Base-by-base conservation (phyloP, 2,888 invertebrate genomes). In the Thera britannica region DNA sequence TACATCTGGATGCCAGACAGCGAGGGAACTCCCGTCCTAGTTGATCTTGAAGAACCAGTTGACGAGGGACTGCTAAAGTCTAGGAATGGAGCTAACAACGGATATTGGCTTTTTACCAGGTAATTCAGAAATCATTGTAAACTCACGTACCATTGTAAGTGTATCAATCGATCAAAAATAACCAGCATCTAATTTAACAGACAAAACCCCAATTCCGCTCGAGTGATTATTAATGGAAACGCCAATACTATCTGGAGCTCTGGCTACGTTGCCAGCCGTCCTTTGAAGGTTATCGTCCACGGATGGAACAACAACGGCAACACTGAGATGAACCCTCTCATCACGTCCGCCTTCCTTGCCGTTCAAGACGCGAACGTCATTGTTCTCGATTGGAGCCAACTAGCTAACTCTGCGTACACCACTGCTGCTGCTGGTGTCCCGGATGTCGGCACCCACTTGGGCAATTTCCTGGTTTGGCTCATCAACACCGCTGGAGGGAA, bases 1-100 rank as follows among this genome's bases (percentile, higher is more conserved):
- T 93, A 90, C 75, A 83, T 93, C 62, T 93, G 92, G 91, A 90
- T 93, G 85, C 87, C 90, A 2, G 88, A 93, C 76, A 85, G 87
- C n/a, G 80, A 89, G 0, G 90, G 88, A 1, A 76, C 75, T 0
- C 87, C 89, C 0, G 78, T 82, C 0, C 79, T 93, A 1, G 90
- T 91, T 4, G 92, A 93, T 72, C 77, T 93, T 1, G 72, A 83
- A 0, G 83, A 79, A 9, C 84, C 83, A 0, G 82, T 82, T 1
- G 79, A 86, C 34, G 71, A 82, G 8, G 58, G 46, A 0, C 2
- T 79, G 0, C 41, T 82, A 1, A 64, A 58, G 1, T 35, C 76
- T n/a, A 87, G 86, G 70, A 89, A 86, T 69, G 90, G 89, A 8
- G 87, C 86, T 11, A 79, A 87, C 68, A 92, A 92, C 71, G 79